phyloP scores from a whole-genome alignment of 2,888 invertebrate species.

The Anthrax anthrax region DNA sequence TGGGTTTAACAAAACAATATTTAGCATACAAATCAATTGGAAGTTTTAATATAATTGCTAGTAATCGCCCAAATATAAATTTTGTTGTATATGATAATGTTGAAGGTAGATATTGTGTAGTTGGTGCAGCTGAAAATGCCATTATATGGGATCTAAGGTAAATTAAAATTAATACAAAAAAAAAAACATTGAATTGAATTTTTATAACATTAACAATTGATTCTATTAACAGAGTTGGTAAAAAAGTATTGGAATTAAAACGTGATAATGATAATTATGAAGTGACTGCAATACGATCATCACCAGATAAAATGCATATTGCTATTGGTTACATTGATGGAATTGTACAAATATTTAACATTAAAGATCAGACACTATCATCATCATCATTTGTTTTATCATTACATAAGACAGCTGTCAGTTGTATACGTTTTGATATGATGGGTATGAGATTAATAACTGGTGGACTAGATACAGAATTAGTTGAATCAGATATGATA shows the following conservation, averaged over 20 bases:
- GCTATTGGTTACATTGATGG: slow-evolving; percentile 92
- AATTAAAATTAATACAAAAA: slow-evolving; percentile 17
- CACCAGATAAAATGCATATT: slow-evolving; percentile 60
- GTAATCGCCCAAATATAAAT: slow-evolving; percentile 60
- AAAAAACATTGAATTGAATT: too few species aligned
- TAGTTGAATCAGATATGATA: slow-evolving; percentile 90
- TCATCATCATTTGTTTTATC: slow-evolving; percentile 47
- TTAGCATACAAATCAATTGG: slow-evolving; percentile 71
- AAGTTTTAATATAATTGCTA: slow-evolving; percentile 77
- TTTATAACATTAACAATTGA: background rate
- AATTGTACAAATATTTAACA: slow-evolving; percentile 65
- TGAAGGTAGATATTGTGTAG: slow-evolving; percentile 73
- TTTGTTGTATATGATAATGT: slow-evolving; percentile 65
- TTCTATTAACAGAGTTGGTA: slow-evolving; percentile 24
- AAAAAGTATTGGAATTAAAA: slow-evolving; percentile 57
- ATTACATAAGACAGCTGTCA: slow-evolving; percentile 77
- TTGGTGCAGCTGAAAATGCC: slow-evolving; percentile 88
- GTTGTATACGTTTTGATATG: slow-evolving; percentile 66
- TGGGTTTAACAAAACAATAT: slow-evolving; percentile 92
- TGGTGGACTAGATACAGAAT: slow-evolving; percentile 78
- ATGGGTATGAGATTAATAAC: slow-evolving; percentile 76
- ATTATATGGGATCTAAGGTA: slow-evolving; percentile 86
- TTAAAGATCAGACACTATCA: slow-evolving; percentile 49
- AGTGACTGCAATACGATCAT: slow-evolving; percentile 61
- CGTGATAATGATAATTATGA: slow-evolving; percentile 73